Conservation (phyloP, 2,888 invertebrate species). For the Heteromurus nitidus region DNA sequence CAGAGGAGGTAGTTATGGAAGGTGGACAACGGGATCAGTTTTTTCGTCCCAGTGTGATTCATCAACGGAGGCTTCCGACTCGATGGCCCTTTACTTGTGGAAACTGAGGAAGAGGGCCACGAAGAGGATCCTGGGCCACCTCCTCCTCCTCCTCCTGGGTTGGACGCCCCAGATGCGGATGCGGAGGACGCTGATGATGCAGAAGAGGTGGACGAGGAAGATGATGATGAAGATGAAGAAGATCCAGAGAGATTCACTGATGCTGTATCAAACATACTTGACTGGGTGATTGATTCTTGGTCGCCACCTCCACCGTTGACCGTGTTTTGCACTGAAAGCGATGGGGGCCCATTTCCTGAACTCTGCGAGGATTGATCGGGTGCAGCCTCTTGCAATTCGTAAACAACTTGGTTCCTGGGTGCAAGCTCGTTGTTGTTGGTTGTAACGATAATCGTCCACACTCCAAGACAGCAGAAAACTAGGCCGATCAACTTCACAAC, state of each 20-base stretch:
- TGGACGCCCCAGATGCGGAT: neutral
- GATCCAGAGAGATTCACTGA: conserved; percentile 39
- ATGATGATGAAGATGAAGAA: conserved; percentile 15
- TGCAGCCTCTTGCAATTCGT: conserved; percentile 25
- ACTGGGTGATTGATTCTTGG: conserved; percentile 40
- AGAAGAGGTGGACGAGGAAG: conserved; percentile 10
- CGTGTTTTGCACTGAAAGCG: conserved; percentile 43
- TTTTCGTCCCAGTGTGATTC: conserved; percentile 47
- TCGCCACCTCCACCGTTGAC: conserved; percentile 45
- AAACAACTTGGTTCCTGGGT: conserved; percentile 53
- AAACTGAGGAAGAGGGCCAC: conserved; percentile 51
- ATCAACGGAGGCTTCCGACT: conserved; percentile 40
- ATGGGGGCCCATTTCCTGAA: conserved; percentile 21
- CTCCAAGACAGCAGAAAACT: conserved; percentile 66
- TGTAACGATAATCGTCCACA: conserved; percentile 68
- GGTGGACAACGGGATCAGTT: conserved; percentile 51
- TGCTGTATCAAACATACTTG: conserved; percentile 55
- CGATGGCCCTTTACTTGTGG: conserved; percentile 52
- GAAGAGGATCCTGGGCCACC: conserved; percentile 25
- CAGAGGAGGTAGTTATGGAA: conserved; percentile 63
- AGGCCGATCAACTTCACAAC: conserved; percentile 68
- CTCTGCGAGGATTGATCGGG: neutral
- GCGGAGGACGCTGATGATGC: conserved; percentile 22
- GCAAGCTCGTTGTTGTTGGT: conserved; percentile 65
- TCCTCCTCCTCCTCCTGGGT: neutral